phyloP scores from a whole-genome alignment of 2,888 invertebrate species.

The Microlaimidae sp. region DNA sequence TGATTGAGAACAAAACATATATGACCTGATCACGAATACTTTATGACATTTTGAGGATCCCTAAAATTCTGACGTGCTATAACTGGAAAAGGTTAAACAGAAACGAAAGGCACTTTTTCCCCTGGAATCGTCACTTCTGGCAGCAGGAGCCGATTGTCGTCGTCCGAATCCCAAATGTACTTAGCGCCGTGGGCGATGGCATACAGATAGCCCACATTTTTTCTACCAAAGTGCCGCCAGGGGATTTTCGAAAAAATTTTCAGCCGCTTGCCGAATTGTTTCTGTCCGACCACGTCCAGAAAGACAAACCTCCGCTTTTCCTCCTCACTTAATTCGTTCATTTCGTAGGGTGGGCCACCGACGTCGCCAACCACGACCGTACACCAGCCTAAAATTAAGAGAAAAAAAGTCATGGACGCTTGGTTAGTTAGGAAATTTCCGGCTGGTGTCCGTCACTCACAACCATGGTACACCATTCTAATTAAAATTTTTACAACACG shows the following conservation, averaged over 20 bases:
- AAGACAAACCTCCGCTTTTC: too few species aligned
- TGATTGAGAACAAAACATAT: too few species aligned
- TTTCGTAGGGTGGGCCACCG: not conserved
- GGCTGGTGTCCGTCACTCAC: too few species aligned
- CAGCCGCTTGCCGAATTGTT: not conserved
- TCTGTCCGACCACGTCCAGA: too few species aligned
- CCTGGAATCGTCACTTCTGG: too few species aligned
- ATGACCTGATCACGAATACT: too few species aligned
- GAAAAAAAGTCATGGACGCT: too few species aligned
- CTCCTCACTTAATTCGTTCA: not conserved
- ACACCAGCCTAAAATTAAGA: not conserved
- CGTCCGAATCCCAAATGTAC: not conserved
- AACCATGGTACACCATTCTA: not conserved
- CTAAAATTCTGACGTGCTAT: too few species aligned
- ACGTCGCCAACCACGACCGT: not conserved
- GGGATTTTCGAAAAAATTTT: not conserved
- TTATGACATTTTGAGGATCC: too few species aligned
- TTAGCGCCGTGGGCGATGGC: not conserved
- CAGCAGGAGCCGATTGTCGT: not conserved
- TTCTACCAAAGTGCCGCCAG: not conserved
- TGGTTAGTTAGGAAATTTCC: too few species aligned
- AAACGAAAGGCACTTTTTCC: too few species aligned
- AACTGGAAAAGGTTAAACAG: too few species aligned
- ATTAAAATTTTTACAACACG: not conserved
- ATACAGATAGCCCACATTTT: not conserved